A percentile compares a stretch with the other conserved stretches of the same genome.
Evolutionary conservation across 2,113 vertebrate genomes (phyloP).

Genomic region (Cyanoderma ruficeps): DNA sequence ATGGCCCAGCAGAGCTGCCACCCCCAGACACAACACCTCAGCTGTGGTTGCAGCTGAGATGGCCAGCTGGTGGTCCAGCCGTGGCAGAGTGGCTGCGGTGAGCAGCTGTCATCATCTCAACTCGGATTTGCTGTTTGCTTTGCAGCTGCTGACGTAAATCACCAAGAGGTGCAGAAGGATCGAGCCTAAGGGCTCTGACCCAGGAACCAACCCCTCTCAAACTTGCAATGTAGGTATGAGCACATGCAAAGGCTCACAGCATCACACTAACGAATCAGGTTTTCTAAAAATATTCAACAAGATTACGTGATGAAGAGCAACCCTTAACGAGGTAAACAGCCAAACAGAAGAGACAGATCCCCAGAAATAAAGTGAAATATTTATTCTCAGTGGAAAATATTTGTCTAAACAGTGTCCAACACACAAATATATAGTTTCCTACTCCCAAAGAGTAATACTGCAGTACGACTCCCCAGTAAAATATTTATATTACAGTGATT

Average conservation of each 20-base stretch:
- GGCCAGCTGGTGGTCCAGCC: not conserved
- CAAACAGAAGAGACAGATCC: not conserved
- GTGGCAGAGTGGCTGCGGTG: not conserved
- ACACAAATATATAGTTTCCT: constrained; percentile 38
- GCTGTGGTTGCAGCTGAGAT: not conserved
- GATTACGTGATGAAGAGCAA: not conserved
- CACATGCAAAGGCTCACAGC: not conserved
- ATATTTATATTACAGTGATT: constrained; percentile 13
- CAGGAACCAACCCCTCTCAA: not conserved
- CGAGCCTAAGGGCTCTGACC: not conserved
- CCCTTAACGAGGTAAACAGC: not conserved
- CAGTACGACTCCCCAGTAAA: not conserved
- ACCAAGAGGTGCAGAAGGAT: not conserved
- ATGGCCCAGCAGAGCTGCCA: not conserved
- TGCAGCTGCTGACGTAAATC: not conserved
- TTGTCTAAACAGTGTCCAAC: constrained; percentile 21
- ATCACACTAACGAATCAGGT: not conserved
- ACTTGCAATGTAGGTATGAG: not conserved
- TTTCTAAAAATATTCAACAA: not conserved
- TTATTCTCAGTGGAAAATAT: constrained; percentile 26
- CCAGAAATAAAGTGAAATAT: constrained; percentile 33
- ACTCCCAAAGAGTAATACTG: not conserved
- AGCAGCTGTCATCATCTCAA: not conserved
- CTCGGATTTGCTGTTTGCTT: not conserved
- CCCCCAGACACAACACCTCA: not conserved